These are phyloP conservation scores for Siphamia tubifer DNA, from an alignment of 2,113 vertebrate genomes.

Conservation along the genomic window DNA sequence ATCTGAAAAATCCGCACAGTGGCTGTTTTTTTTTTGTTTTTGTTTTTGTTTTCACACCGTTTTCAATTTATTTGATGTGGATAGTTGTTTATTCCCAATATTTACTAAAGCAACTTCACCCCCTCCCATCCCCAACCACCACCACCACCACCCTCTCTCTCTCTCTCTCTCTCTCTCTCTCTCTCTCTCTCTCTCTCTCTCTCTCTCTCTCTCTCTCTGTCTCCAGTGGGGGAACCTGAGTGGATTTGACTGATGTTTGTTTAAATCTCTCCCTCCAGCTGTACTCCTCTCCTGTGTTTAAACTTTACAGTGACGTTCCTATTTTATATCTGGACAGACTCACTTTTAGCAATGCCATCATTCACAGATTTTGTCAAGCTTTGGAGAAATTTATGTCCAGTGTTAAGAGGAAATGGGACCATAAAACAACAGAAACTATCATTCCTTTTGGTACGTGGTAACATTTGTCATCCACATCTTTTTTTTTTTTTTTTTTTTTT, in stretches of 20 bases:
- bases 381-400: constrained; percentile 22
- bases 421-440: constrained; percentile 1
- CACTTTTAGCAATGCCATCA: constrained; percentile 15
- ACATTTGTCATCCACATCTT: constrained; percentile 23
- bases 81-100: not conserved
- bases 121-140: too few relatives aligned
- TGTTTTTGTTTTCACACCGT: not conserved
- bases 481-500: constrained; percentile 40
- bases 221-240: not conserved
- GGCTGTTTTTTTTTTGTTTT: not conserved
- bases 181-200: too few relatives aligned
- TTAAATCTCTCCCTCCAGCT: constrained; percentile 47
- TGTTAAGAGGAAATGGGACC: not conserved
- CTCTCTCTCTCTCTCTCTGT: constrained; percentile 5
- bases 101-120: constrained; percentile 3
- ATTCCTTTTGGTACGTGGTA: not conserved
- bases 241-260: constrained; percentile 56
- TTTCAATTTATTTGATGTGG: constrained; percentile 1
- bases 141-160: too few relatives aligned
- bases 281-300: constrained; percentile 53
- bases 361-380: constrained; percentile 40
- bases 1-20: not conserved
- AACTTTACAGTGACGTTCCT: constrained; percentile 47
- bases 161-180: too few relatives aligned
- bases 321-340: constrained; percentile 52